phyloP scores from a whole-genome alignment of 2,888 invertebrate genomes.

The Eupeodes luniger region DNA sequence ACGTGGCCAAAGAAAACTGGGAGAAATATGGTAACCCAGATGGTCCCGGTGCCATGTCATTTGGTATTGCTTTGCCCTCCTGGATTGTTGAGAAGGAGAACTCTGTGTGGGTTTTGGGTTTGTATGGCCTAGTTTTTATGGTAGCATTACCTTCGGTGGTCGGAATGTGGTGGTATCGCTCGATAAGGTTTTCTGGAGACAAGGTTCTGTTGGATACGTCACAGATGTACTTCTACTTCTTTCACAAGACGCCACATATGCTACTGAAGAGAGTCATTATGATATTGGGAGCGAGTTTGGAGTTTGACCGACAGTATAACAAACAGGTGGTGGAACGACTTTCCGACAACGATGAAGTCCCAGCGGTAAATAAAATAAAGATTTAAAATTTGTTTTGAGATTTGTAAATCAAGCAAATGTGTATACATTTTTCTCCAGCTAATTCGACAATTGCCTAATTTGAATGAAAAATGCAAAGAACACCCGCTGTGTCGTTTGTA shows the following conservation, averaged over 20 bases:
- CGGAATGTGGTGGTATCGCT: slow-evolving; percentile 99
- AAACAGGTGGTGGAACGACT: slow-evolving; percentile 96
- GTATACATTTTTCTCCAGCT: slow-evolving; percentile 86
- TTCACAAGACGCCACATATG: slow-evolving; percentile 98
- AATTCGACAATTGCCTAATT: slow-evolving; percentile 94
- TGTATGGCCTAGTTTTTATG: slow-evolving; percentile 99
- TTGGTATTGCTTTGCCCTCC: slow-evolving; percentile 99
- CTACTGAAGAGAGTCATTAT: slow-evolving; percentile 97
- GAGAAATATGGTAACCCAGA: slow-evolving; percentile 99
- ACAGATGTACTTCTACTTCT: slow-evolving; percentile 97
- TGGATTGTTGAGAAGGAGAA: slow-evolving; percentile 99
- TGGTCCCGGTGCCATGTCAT: slow-evolving; percentile 99
- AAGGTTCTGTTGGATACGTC: slow-evolving; percentile 98
- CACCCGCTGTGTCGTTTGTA: slow-evolving; percentile 95
- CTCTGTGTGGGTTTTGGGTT: slow-evolving; percentile 97
- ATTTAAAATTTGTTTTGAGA: background rate
- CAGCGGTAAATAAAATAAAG: slow-evolving; percentile 87
- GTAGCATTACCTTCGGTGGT: slow-evolving; percentile 95
- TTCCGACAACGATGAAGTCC: slow-evolving; percentile 97
- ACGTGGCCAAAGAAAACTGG: slow-evolving; percentile 98
- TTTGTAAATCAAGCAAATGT: background rate
- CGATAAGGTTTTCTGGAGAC: slow-evolving; percentile 98
- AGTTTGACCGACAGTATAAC: slow-evolving; percentile 97
- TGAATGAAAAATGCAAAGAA: slow-evolving; percentile 98
- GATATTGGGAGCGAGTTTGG: slow-evolving; percentile 98